Evolutionary conservation across 2,888 invertebrate species (phyloP).

Genomic region (Spilosoma lubricipeda): DNA sequence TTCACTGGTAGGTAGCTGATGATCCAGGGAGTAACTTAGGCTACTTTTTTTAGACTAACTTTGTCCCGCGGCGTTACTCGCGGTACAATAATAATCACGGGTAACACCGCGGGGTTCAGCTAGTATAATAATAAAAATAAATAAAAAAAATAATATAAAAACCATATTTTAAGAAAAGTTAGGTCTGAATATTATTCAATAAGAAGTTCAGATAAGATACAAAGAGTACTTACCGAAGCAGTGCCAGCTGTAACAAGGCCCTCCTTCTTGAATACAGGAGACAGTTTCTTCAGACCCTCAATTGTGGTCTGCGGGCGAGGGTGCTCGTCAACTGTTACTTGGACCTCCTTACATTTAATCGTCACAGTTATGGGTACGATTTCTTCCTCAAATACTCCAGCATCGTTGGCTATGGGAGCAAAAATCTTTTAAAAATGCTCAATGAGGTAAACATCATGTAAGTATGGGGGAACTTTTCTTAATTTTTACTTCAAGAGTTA

Average conservation of each 20-base stretch:
- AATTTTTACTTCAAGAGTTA: too few species aligned
- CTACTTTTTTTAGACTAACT: too few species aligned
- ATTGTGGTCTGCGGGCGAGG: conserved; percentile 95
- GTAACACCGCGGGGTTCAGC: too few species aligned
- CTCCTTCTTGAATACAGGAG: conserved; percentile 96
- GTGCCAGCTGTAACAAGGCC: conserved; percentile 98
- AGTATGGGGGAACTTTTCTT: not conserved
- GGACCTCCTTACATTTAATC: conserved; percentile 93
- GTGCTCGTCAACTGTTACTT: conserved; percentile 95
- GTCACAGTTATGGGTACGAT: conserved; percentile 94
- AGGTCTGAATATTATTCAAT: not conserved
- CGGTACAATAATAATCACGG: not conserved
- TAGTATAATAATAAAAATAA: too few species aligned
- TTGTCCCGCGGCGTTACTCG: too few species aligned
- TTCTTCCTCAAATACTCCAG: conserved; percentile 96
- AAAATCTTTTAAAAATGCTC: not conserved
- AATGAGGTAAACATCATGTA: not conserved
- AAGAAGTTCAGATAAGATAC: not conserved
- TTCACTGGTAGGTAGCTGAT: too few species aligned
- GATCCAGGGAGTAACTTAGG: too few species aligned
- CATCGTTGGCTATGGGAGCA: conserved; percentile 90
- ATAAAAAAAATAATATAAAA: too few species aligned
- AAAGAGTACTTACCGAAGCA: conserved; percentile 91
- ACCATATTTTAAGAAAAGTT: not conserved
- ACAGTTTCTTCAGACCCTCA: conserved; percentile 94